Evolutionary conservation across 1,140 invertebrate species (phyloP).

Genomic region (Eulimnadia texana): DNA sequence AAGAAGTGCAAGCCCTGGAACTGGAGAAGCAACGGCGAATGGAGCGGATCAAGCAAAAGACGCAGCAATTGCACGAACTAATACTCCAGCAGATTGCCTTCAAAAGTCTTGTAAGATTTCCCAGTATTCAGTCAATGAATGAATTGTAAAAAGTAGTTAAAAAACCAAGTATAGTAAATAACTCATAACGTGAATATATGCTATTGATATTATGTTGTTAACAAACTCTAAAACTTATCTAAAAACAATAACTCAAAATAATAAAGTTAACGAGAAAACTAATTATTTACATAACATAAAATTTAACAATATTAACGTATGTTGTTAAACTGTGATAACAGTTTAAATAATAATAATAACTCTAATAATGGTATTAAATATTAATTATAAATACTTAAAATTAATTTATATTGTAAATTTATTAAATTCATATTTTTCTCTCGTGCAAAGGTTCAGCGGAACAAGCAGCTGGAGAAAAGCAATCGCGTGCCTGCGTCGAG

Average conservation of each 20-base stretch:
- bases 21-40: slow-evolving; percentile 75
- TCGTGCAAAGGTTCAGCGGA: slow-evolving; percentile 53
- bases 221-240: no score
- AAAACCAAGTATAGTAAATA: neutral
- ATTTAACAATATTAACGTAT: no score
- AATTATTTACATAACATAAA: no score
- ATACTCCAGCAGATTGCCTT: slow-evolving; percentile 94
- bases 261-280: no score
- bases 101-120: slow-evolving; percentile 57
- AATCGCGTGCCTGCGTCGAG: slow-evolving; percentile 67
- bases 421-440: neutral
- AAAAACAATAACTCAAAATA: no score
- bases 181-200: no score
- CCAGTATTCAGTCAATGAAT: neutral
- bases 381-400: no score
- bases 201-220: no score
- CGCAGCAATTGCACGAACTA: slow-evolving; percentile 84
- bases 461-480: slow-evolving; percentile 58
- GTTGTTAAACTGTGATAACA: no score
- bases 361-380: no score
- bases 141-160: neutral
- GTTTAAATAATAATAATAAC: no score
- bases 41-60: slow-evolving; percentile 83
- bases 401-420: neutral
- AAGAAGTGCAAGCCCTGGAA: slow-evolving; percentile 82